A percentile compares a stretch with the other conserved stretches of the same genome.
Evolutionary conservation across 2,888 invertebrate genomes (phyloP).

Genomic region (Belgica antarctica): DNA sequence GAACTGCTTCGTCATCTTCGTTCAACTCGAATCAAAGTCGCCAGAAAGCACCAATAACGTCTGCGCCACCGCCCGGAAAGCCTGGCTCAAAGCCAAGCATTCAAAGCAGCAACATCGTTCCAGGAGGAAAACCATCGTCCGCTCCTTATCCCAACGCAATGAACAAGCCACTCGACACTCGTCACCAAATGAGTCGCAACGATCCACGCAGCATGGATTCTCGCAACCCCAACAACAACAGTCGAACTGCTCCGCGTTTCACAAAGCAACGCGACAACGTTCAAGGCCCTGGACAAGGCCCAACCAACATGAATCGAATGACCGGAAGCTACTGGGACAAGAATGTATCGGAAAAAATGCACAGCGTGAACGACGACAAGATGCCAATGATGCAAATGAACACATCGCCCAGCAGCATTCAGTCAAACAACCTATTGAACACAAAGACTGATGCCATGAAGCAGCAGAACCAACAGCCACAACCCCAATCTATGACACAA

Average conservation of each 20-base stretch:
- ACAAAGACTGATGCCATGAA: constrained; percentile 46
- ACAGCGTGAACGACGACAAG: not conserved
- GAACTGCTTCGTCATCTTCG: not conserved
- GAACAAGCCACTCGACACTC: constrained; percentile 3
- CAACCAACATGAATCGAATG: constrained; percentile 10
- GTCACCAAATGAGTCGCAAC: constrained; percentile 3
- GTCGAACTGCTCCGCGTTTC: constrained; percentile 35
- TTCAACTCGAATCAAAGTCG: constrained; percentile 42
- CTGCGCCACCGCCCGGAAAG: not conserved
- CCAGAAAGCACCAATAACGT: not conserved
- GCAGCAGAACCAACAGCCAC: constrained; percentile 37
- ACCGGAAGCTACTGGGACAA: constrained; percentile 39
- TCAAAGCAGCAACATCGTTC: not conserved
- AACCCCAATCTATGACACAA: constrained; percentile 56
- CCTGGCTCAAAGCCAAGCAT: not conserved
- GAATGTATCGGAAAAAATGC: not conserved
- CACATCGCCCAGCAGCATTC: constrained; percentile 61
- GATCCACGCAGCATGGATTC: constrained; percentile 10
- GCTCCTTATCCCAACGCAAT: not conserved
- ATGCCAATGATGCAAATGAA: constrained; percentile 33
- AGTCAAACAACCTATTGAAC: constrained; percentile 52
- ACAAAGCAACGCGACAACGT: constrained; percentile 13
- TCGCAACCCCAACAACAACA: not conserved
- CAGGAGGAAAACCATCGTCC: not conserved
- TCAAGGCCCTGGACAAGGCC: not conserved